phyloP scores from a whole-genome alignment of 2,888 invertebrate genomes.

The Papilio gigon region DNA sequence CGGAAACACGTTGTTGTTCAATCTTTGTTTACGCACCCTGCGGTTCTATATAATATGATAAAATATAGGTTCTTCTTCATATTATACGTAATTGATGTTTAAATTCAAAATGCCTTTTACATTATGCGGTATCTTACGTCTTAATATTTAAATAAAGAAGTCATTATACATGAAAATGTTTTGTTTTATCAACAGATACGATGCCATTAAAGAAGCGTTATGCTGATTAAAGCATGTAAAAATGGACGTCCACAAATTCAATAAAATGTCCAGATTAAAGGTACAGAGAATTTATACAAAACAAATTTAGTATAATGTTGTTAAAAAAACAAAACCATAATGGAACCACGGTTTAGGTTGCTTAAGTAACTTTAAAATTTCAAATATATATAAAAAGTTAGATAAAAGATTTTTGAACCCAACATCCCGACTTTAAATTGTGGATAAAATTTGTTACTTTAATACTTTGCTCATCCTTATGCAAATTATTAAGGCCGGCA shows the following conservation, averaged over 20 bases:
- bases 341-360: neutral
- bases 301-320: neutral
- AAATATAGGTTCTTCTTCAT: neutral
- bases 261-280: neutral
- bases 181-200: neutral
- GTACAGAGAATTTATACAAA: neutral
- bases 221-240: neutral
- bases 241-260: neutral
- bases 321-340: neutral
- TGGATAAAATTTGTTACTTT: constrained; percentile 37
- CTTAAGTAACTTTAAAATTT: constrained; percentile 16
- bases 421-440: constrained; percentile 46
- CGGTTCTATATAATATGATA: too few relatives aligned
- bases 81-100: neutral
- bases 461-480: constrained; percentile 37
- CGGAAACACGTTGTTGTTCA: constrained; percentile 31
- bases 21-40: neutral
- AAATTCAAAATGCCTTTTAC: neutral
- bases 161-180: neutral
- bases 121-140: neutral
- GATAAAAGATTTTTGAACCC: constrained; percentile 32
- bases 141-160: neutral
- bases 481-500: constrained; percentile 36
- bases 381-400: constrained; percentile 12
- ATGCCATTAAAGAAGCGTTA: neutral